phyloP scores from a whole-genome alignment of 2,113 vertebrate species.

The Atlantisia rogersi region DNA sequence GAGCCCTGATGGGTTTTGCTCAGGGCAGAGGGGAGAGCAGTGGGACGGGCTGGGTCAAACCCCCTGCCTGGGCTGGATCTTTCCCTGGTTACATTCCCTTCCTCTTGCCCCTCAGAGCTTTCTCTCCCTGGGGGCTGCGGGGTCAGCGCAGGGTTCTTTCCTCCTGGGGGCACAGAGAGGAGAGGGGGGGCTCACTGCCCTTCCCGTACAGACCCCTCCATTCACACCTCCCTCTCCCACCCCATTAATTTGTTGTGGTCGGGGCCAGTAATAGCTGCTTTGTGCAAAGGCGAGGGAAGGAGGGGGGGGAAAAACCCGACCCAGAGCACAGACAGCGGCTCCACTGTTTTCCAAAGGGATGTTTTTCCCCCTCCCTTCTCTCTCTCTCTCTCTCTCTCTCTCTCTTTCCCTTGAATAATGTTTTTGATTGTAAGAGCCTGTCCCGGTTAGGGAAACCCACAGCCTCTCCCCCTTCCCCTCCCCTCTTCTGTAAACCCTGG shows the following conservation, averaged over 20 bases:
- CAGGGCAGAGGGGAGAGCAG: neutral
- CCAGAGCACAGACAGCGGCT: slow-evolving; percentile 36
- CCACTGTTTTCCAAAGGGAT: slow-evolving; percentile 58
- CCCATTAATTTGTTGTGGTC: slow-evolving; percentile 47
- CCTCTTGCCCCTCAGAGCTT: neutral
- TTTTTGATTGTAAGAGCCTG: slow-evolving; percentile 45
- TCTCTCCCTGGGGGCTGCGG: neutral
- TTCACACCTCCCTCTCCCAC: slow-evolving; percentile 57
- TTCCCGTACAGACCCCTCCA: slow-evolving; percentile 43
- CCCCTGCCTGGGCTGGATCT: rapidly evolving
- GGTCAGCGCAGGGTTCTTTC: neutral
- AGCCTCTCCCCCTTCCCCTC: slow-evolving; percentile 35
- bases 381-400: slow-evolving; percentile 21
- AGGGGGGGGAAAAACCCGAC: neutral
- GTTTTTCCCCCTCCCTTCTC: slow-evolving; percentile 5
- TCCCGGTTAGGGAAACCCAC: slow-evolving; percentile 31
- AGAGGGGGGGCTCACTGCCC: neutral
- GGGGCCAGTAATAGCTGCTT: slow-evolving; percentile 54
- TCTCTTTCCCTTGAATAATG: slow-evolving; percentile 45
- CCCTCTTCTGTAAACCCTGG: slow-evolving; percentile 45
- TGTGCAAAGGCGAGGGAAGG: slow-evolving; percentile 36
- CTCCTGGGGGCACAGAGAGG: neutral
- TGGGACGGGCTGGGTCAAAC: neutral
- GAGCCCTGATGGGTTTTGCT: neutral
- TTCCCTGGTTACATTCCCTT: neutral